Conservation (phyloP, 2,113 vertebrate species). For the Saguinus midas region DNA sequence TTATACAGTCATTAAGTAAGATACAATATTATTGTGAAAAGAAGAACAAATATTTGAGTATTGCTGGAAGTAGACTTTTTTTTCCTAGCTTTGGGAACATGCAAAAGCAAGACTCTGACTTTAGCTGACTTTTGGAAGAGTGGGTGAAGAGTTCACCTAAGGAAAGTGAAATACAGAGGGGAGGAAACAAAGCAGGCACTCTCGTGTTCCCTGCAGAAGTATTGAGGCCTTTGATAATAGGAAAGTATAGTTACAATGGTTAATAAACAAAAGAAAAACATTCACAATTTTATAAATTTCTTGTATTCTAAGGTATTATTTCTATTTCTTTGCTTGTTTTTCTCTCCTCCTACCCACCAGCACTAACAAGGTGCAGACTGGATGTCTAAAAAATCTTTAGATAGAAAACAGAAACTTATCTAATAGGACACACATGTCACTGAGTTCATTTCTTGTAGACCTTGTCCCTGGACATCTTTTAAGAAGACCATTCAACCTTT, state of each 20-base stretch:
- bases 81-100: background rate
- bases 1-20: background rate
- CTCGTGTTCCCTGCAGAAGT: background rate
- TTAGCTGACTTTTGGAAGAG: background rate
- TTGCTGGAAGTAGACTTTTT: background rate
- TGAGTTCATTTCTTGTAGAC: background rate
- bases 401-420: constrained; percentile 5
- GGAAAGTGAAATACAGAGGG: background rate
- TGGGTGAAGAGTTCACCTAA: background rate
- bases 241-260: background rate
- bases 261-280: background rate
- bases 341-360: background rate
- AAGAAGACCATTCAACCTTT: background rate
- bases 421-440: background rate
- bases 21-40: background rate
- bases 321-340: background rate
- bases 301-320: constrained; percentile 19
- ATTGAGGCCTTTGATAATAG: background rate
- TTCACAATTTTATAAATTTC: constrained; percentile 12
- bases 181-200: background rate
- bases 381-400: constrained; percentile 23
- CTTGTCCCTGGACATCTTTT: background rate
- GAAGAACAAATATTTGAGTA: background rate
- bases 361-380: background rate
- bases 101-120: background rate